phyloP scores from a whole-genome alignment of 2,888 invertebrate genomes.

The Agonopterix subpropinquella region DNA sequence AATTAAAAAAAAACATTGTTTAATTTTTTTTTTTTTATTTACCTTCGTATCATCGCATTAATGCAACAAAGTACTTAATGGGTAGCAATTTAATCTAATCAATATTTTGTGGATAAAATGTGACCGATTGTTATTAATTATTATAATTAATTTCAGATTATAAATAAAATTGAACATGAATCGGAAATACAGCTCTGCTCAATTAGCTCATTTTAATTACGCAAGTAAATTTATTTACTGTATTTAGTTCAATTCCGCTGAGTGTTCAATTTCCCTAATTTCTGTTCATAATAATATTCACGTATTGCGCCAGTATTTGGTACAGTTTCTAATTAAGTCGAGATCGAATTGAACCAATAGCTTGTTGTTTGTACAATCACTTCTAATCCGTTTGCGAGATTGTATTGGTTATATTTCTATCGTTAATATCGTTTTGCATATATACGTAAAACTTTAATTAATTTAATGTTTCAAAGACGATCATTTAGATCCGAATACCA shows the following conservation, averaged over 20 bases:
- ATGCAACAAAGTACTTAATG: not conserved
- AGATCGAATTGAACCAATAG: not conserved
- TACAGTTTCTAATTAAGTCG: not conserved
- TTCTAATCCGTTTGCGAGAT: slow-evolving; percentile 2
- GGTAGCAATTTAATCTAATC: too few species aligned
- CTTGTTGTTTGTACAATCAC: slow-evolving; percentile 4
- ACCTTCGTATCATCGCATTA: too few species aligned
- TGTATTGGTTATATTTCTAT: not conserved
- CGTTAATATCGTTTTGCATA: not conserved
- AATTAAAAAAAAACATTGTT: too few species aligned
- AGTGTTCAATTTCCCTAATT: not conserved
- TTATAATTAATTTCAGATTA: too few species aligned
- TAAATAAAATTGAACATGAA: too few species aligned
- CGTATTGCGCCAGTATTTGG: not conserved
- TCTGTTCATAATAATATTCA: not conserved
- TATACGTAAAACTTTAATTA: not conserved
- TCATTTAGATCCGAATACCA: too few species aligned
- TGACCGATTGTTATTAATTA: too few species aligned
- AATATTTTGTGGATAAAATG: too few species aligned
- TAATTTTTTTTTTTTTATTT: too few species aligned
- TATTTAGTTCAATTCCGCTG: not conserved
- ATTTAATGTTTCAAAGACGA: too few species aligned
- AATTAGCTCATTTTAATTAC: too few species aligned
- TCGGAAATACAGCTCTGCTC: not conserved
- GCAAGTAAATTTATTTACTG: too few species aligned